Evolutionary conservation across 2,113 vertebrate genomes (phyloP), one percentile per base, ranked within the genome.

Genomic region (Dermatemys mawii): DNA sequence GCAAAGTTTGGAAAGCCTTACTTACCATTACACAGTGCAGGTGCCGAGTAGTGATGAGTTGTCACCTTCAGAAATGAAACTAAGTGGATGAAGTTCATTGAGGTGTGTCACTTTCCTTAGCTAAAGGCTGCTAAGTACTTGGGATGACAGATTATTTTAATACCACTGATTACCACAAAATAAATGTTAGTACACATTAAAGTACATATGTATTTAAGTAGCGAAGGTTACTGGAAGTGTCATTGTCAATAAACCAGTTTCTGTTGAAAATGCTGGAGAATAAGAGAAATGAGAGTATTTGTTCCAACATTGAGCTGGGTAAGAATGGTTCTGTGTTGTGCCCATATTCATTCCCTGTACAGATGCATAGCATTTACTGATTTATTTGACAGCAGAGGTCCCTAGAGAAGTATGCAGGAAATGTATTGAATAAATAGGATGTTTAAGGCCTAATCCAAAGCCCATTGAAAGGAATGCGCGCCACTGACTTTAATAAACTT

Each of bases 271-370:
- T 89, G 11, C 82, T 93, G 57, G 73, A 75, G 95, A 94, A 60
- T 91, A 93, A 94, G 76, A 93, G 44, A 93, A 93, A 76, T 85
- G 29, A 93, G 86, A 95, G 22, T 92, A 67, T 87, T 96, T 97
- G 91, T 92, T 78, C 24, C 86, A 92, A 5, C 2, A 3, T 32
- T 87, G 81, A 91, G n/a, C 49, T 92, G 73, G 81, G 13, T 88
- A 89, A 70, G 11, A 57, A 27, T 80, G 92, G 48, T 93, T 96
- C 92, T 88, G 67, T 50, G 11, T 32, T 70, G 2, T 70, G 70
- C 90, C 93, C 38, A 91, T 55, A 84, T 93, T 90, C 75, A 87
- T 97, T 96, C 84, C 88, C 87, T 90, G 73, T 81, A 70, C 8
- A 89, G 76, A 44, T 93, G 80, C 87, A 55, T 86, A 94, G 48